Evolutionary conservation across 2,888 invertebrate genomes (phyloP), one percentile per base, ranked within the genome.

Genomic region (Chironomus riparius): DNA sequence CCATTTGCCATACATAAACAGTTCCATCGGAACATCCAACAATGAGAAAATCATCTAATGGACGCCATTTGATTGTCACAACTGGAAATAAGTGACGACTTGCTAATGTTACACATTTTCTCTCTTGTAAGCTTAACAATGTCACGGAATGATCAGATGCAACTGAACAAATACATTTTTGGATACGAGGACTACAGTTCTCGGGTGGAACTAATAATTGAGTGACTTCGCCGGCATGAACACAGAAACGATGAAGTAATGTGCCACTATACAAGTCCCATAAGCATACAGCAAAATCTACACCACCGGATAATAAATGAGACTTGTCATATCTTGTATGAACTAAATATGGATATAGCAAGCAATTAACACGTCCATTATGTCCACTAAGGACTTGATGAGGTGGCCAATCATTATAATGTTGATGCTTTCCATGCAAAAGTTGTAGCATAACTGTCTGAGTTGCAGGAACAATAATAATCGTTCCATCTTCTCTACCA

Each of bases 1-100:
- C 99, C 97, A 99, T 98, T 87, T 99, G 98, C 99, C 99, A 99
- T 0, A 99, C 97, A 83, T 97, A 98, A 1, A 98, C 97, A 0
- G 97, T 95, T 2, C 98, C 97, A 84, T 99, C 98, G 6, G 95
- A 94, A 83, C 97, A 97, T 0, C 95, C 96, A 18, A 98, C 95
- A 78, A 98, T 93, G 88, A 99, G 93, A 82, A 98, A 99, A 84
- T 99, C 99, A 82, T 99, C 98, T 2, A 96, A 87, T 0, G 98
- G 97, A 65, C 97, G 87, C 97, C 97, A 98, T 83, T 97, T 97
- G 79, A 98, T 96, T 47, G 91, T 92, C 24, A 94, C 92, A 24
- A 99, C 95, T 0, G 99, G 98, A 84, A 97, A 98, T 56, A 98
- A 87, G 84, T 99, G 99, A 18, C 96, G 89, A 71, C 68, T 76